Evolutionary conservation across 1,140 invertebrate species (phyloP).

Genomic region (Acromyrmex heyeri): DNA sequence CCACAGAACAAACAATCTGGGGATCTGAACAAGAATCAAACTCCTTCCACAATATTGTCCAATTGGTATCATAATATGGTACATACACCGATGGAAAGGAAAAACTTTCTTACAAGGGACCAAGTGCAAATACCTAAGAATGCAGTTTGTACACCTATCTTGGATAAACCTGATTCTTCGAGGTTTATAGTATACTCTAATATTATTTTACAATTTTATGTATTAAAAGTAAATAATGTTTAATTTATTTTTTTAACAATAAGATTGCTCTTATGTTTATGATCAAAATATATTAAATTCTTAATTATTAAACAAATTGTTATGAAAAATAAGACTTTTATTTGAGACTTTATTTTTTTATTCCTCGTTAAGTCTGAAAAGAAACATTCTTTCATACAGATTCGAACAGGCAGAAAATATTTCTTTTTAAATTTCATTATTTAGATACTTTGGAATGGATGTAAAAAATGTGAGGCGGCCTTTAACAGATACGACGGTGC

Average conservation of each 20-base stretch:
- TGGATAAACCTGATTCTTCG: conserved; percentile 67
- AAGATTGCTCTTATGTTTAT: background rate
- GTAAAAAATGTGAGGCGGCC: conserved; percentile 76
- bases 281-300: background rate
- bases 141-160: conserved; percentile 67
- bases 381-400: background rate
- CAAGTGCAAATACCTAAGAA: conserved; percentile 70
- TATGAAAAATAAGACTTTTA: background rate
- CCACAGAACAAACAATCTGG: conserved; percentile 75
- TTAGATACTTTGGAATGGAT: conserved; percentile 73
- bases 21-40: conserved; percentile 73
- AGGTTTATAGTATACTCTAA: conserved; percentile 69
- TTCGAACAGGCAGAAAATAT: background rate
- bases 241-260: conserved; percentile 3
- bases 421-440: conserved; percentile 22
- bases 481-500: conserved; percentile 74
- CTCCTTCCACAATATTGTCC: conserved; percentile 79
- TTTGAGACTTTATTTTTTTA: background rate
- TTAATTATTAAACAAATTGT: background rate
- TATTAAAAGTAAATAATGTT: background rate
- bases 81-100: conserved; percentile 77
- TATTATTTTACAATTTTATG: background rate
- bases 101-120: conserved; percentile 47
- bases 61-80: conserved; percentile 73
- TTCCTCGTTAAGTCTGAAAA: background rate